These are phyloP conservation scores for Formica aserva DNA, from an alignment of 2,888 invertebrate species.

Conservation along the genomic window DNA sequence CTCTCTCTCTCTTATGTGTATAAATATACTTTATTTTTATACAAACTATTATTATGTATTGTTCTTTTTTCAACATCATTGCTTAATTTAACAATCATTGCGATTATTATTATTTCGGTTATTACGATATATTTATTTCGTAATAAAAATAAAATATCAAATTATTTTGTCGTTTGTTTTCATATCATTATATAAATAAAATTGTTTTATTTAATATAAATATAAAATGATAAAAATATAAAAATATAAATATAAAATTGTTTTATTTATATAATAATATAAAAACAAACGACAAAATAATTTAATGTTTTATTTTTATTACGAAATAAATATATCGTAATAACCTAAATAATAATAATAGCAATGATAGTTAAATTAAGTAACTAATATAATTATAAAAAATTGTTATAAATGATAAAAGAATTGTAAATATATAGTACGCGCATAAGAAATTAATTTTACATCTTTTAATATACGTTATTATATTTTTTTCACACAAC, in stretches of 20 bases:
- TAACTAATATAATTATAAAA: background rate
- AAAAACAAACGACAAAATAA: background rate
- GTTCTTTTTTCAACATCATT: background rate
- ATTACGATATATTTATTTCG: background rate
- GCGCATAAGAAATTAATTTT: background rate
- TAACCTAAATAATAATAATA: background rate
- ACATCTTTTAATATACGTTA: background rate
- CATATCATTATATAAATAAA: background rate
- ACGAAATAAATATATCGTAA: background rate
- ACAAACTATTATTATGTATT: background rate
- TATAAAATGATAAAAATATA: too few relatives aligned
- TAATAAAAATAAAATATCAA: background rate
- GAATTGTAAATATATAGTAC: background rate
- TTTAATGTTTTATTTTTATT: background rate
- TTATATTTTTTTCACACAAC: conserved; percentile 11
- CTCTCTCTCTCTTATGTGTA: background rate
- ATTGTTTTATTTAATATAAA: too few relatives aligned
- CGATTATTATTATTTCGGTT: background rate
- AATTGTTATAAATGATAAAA: background rate
- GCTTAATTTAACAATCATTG: background rate
- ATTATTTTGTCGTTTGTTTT: background rate
- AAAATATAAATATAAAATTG: too few relatives aligned
- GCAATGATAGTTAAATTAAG: background rate
- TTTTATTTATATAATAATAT: background rate
- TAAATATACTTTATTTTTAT: background rate